phyloP scores from a whole-genome alignment of 2,888 invertebrate species.

The Leuctra nigra region DNA sequence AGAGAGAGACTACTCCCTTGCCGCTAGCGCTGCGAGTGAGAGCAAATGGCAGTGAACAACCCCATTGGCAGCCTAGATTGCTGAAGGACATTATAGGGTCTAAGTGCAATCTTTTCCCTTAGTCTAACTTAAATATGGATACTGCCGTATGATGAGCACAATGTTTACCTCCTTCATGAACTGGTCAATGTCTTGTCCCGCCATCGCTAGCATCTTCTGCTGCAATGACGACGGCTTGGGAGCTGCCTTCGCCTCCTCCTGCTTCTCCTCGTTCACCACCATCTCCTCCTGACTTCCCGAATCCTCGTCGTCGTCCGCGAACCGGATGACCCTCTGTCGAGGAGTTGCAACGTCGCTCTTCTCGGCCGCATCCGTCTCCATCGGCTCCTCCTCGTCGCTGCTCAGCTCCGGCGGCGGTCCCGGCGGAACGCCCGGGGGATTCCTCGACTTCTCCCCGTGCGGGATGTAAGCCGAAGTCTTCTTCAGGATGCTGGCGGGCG shows the following conservation, averaged over 20 bases:
- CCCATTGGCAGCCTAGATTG: too few species aligned
- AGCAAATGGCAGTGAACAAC: too few species aligned
- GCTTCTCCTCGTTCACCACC: conserved; percentile 36
- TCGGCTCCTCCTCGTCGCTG: conserved; percentile 52
- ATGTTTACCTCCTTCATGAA: conserved; percentile 69
- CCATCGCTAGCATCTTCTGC: conserved; percentile 80
- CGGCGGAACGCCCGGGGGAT: conserved; percentile 79
- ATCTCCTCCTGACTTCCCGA: conserved; percentile 28
- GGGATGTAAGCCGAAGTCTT: conserved; percentile 54
- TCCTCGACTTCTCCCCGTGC: conserved; percentile 27
- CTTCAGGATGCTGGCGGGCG: conserved; percentile 65
- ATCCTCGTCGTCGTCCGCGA: conserved; percentile 34
- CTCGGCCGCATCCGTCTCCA: conserved; percentile 20
- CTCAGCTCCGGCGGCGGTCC: conserved; percentile 71
- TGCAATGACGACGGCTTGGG: conserved; percentile 69
- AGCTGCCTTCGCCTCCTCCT: conserved; percentile 30
- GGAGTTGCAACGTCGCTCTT: not conserved
- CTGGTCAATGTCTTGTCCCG: conserved; percentile 86
- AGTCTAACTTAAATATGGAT: too few species aligned
- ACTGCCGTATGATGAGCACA: too few species aligned
- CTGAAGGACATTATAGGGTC: too few species aligned
- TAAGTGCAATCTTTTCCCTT: too few species aligned
- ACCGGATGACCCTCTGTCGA: conserved; percentile 32
- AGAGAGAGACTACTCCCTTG: too few species aligned
- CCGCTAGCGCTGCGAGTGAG: too few species aligned